Base-by-base conservation (phyloP, 1,140 invertebrate genomes). In the Nymphalis io region DNA sequence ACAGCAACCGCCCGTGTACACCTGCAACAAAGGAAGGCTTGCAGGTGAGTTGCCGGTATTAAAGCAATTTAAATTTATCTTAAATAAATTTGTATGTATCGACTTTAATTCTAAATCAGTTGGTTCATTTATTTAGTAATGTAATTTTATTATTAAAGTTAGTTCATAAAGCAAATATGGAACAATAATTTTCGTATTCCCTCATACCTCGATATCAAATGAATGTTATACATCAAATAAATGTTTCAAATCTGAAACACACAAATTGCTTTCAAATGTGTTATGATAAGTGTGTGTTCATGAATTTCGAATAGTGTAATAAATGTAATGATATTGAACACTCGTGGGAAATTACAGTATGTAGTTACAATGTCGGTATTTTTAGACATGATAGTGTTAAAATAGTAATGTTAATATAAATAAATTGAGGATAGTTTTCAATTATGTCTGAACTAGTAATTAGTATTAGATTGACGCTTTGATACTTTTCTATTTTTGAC, bases 171-270 rank as follows among this genome's bases (percentile, higher is more conserved):
- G 18, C 20, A 51, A 20, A 51, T 51, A 20, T 51, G 16, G 46
- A 1, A 51, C 6, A 0, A 18, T 20, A 51, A 51, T 51, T 51
- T 20, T 11, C 16, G 16, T 51, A 46, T 46, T 21, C 46, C 16
- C 1, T 18, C n/a, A 11, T 20, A 3, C 16, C 15, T 51, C 46
- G 18, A 51, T 18, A 51, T 51, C 46, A 12, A 51, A 51, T 51
- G 46, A 51, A 21, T 51, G 20, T 51, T 51, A 20, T 51, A 18
- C 16, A 51, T 51, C 46, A 51, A 51, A 51, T 51, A 51, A 51
- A 51, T 51, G 46, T 51, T 21, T 51, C 46, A 51, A 51, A 51
- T 51, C 46, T 20, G 46, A 51, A 51, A 20, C 46, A 51, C 16
- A 20, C 16, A 51, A 51, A 51, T 51, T 51, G 46, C 46, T 51